Percentiles rank a stretch among this genome's conserved stretches.
These are phyloP conservation scores for Hemistola chrysoprasaria DNA, from an alignment of 2,888 invertebrate species.

Conservation along the genomic window DNA sequence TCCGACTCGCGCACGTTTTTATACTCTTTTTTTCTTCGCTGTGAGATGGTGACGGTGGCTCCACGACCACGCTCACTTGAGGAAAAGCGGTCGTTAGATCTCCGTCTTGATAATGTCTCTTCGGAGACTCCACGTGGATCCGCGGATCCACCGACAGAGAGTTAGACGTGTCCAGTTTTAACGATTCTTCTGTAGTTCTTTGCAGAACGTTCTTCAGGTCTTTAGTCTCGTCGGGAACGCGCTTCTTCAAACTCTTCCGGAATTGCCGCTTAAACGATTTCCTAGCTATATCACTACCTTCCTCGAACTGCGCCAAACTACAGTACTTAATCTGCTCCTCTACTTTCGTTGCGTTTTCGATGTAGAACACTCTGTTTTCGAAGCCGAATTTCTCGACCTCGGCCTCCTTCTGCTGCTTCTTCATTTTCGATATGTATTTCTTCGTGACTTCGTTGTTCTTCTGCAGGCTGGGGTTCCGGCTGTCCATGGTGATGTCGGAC, in stretches of 20 bases:
- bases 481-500: conserved; percentile 76
- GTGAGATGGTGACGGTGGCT: conserved; percentile 88
- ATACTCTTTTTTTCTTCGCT: conserved; percentile 81
- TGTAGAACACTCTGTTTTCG: conserved; percentile 87
- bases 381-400: conserved; percentile 85
- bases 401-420: conserved; percentile 64
- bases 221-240: conserved; percentile 47
- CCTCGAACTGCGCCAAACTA: conserved; percentile 91
- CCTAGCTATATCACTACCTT: conserved; percentile 91
- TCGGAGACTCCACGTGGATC: conserved; percentile 24
- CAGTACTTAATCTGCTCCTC: conserved; percentile 87
- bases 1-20: conserved; percentile 63
- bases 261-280: conserved; percentile 86
- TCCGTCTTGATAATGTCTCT: conserved; percentile 13
- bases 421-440: conserved; percentile 77
- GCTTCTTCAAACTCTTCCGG: conserved; percentile 71
- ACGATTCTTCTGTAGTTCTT: conserved; percentile 55
- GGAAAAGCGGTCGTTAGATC: conserved; percentile 67
- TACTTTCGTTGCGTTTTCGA: conserved; percentile 70
- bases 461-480: conserved; percentile 78
- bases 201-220: conserved; percentile 58
- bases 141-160: conserved; percentile 19
- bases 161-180: conserved; percentile 32
- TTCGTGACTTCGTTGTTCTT: conserved; percentile 82
- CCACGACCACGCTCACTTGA: conserved; percentile 87